These are phyloP conservation scores for Biston stratarius DNA, from an alignment of 2,888 invertebrate genomes.

Conservation along the genomic window DNA sequence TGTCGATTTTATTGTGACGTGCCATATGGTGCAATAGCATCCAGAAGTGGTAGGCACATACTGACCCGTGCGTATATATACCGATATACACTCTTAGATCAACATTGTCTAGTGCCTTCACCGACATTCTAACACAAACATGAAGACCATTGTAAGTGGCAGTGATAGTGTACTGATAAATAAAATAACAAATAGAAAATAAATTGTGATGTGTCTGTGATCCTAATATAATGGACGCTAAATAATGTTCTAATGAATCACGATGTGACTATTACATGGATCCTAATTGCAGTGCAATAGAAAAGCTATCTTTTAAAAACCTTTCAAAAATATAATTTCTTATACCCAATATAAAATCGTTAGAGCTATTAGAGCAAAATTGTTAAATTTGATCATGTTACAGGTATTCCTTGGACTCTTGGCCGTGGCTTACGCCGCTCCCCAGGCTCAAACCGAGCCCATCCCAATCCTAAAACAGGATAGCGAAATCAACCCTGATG, in stretches of 20 bases:
- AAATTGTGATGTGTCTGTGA: conserved; percentile 45
- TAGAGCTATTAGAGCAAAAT: not conserved
- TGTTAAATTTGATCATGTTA: conserved; percentile 47
- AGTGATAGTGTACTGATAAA: conserved; percentile 63
- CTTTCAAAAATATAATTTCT: too few species aligned
- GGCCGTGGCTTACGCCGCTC: conserved; percentile 73
- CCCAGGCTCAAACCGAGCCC: conserved; percentile 69
- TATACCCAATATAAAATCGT: not conserved
- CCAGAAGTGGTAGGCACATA: conserved; percentile 76
- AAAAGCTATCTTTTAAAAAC: not conserved
- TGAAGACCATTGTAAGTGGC: conserved; percentile 83
- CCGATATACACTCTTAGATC: conserved; percentile 77
- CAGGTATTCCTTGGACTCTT: conserved; percentile 75
- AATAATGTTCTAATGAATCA: not conserved
- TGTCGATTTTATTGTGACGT: conserved; percentile 76
- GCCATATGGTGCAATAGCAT: conserved; percentile 76
- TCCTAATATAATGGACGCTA: conserved; percentile 35
- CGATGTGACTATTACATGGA: conserved; percentile 14
- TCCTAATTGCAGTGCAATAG: not conserved
- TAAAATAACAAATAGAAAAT: conserved; percentile 45
- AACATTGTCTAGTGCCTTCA: conserved; percentile 81
- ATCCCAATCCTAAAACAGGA: conserved; percentile 85
- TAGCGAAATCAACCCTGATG: conserved; percentile 86
- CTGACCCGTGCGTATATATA: conserved; percentile 78
- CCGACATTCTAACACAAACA: conserved; percentile 75